Base-by-base conservation (phyloP, 2,113 vertebrate genomes). In the Corydoras sp. region DNA sequence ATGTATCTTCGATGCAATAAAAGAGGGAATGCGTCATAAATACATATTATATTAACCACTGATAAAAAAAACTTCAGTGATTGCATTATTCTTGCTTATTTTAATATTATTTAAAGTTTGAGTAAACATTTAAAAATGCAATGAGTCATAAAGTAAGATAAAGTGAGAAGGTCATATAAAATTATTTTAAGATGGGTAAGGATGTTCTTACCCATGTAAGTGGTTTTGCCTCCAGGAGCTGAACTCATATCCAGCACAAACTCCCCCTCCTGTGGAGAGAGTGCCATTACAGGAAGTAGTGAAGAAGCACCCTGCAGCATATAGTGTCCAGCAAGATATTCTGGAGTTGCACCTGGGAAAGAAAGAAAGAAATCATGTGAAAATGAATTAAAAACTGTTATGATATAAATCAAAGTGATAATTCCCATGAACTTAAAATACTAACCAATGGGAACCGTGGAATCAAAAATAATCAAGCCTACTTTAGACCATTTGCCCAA, bases 281-380 rank as follows among this genome's bases (percentile, higher is more conserved):
- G 86, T 0, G 96, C 93, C 91, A 98, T 97, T 76, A 98, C 92
- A 0, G 96, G 96, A n/a, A 99, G 86, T 60, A 99, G 89, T 65
- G 96, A 98, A 54, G 94, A 99, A 5, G 94, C 97, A 64, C 97
- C 97, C 48, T 99, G 97, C 55, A 99, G 86, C 93, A 99, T 99
- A 78, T 99, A 99, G 68, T 99, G 96, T 53, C 97, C 97, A 1
- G 97, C 90, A 76, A 99, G 86, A 81, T 99, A 99, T 86, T 99
- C 97, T 0, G 97, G 97, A 4, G 97, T 99, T 11, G 97, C 97
- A 75, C 97, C 97, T 99, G 77, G 58, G 3, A 48, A 65, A 64
- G 11, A 77, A 65, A 64, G 11, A 77, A 0, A 54, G 12, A 60
- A n/a, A 14, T 55, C 0, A 13, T n/a, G 80, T 59, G n/a, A 11